phyloP scores from a whole-genome alignment of 2,113 vertebrate species.

The Dissostichus mawsoni region DNA sequence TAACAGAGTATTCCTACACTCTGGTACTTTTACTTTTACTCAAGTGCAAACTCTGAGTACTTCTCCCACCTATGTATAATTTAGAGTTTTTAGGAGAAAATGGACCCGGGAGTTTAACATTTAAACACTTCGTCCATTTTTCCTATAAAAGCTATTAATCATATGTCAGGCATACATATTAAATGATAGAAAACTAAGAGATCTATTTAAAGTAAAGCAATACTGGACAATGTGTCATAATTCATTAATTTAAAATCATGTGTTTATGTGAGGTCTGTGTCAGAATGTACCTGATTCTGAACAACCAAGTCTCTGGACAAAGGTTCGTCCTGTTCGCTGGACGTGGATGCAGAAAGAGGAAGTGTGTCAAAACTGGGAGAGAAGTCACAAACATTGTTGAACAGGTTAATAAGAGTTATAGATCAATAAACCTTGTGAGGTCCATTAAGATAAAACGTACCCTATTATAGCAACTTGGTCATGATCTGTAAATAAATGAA shows the following conservation, averaged over 20 bases:
- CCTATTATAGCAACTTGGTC: not conserved
- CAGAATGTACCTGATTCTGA: constrained; percentile 49
- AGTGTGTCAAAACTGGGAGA: constrained; percentile 28
- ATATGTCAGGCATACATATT: not conserved
- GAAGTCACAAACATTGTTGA: not conserved
- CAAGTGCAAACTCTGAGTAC: no score
- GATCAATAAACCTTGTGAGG: not conserved
- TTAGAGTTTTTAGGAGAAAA: no score
- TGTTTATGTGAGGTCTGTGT: not conserved
- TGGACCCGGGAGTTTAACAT: no score
- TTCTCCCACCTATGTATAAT: no score
- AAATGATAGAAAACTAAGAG: not conserved
- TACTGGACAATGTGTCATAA: not conserved
- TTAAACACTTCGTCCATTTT: not conserved
- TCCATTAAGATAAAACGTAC: constrained; percentile 49
- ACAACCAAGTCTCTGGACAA: not conserved
- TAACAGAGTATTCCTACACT: no score
- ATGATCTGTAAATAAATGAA: constrained; percentile 35
- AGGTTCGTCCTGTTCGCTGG: not conserved
- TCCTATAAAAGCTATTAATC: not conserved
- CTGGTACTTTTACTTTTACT: no score
- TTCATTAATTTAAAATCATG: not conserved
- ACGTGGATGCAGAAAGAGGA: constrained; percentile 21
- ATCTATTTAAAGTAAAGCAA: not conserved
- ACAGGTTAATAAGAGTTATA: not conserved